Evolutionary conservation across 2,888 invertebrate genomes (phyloP), one percentile per base, ranked within the genome.

Genomic region (Amblyjoppa proteus): DNA sequence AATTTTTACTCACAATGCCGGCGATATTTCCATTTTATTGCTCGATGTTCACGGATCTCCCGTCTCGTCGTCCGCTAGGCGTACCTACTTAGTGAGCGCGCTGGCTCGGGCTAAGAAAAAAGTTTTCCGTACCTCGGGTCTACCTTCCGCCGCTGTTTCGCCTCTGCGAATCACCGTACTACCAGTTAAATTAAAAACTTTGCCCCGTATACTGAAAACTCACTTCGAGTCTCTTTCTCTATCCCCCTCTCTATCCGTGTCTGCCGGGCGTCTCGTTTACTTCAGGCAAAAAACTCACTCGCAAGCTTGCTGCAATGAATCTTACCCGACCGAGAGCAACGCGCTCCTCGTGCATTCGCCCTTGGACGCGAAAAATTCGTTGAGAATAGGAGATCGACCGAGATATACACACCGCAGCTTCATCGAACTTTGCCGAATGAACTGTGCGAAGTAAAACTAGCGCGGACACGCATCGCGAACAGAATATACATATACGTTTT

Each of bases 1-100:
- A 68, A 58, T 7, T 64, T 75, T 34, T 49, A 84, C 84, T 77
- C 49, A 84, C 80, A 73, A 38, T 71, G 71, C 71, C 56, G 77
- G n/a, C 77, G 28, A 81, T 77, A 84, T 77, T 77, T 81, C 81
- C 84, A 84, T 84, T 58, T 84, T 76, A 25, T 69, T 71, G 56
- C 51, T 13, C 51, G 16, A 11, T 11, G 28, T 20, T 51, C 68
- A 16, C 20, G 25, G 58, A 49, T 11, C 49, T 64, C n/a, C 34
- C 64, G 41, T 49, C 20, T 16, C 25, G 45, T n/a, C 28, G 13
- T 16, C 20, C 4, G 16, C 51, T n/a, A 16, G 70, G 49, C 6
- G 16, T 2, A 45, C 38, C 20, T 13, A n/a, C n/a, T 16, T 45
- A 51, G 61, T 41, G 16, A 13, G 16, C n/a, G 16, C 61, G 75